Percentiles rank a stretch among this genome's conserved stretches.
phyloP scores from a whole-genome alignment of 1,140 invertebrate species.

The Mamestra configurata region DNA sequence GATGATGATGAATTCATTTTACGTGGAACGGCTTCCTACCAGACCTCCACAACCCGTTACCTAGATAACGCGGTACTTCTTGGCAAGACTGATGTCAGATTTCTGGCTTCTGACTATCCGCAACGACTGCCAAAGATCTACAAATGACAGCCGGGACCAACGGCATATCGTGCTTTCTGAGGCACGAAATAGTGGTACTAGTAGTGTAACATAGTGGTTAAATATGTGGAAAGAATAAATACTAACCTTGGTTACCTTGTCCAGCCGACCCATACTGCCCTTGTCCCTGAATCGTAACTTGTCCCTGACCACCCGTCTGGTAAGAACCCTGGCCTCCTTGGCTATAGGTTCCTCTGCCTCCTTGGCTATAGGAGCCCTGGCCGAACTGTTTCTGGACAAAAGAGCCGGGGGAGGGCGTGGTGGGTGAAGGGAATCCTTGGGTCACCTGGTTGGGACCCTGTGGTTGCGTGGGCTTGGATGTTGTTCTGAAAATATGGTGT shows the following conservation, averaged over 20 bases:
- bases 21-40: too few species aligned
- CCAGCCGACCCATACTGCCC: not conserved
- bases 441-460: slow-evolving; percentile 65
- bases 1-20: too few species aligned
- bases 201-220: too few species aligned
- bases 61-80: too few species aligned
- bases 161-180: too few species aligned
- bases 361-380: slow-evolving; percentile 59
- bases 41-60: too few species aligned
- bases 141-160: too few species aligned
- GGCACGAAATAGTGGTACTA: too few species aligned
- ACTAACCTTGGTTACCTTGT: slow-evolving; percentile 28
- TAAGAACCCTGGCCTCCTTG: slow-evolving; percentile 68
- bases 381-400: slow-evolving; percentile 54
- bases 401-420: slow-evolving; percentile 24
- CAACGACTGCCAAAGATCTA: too few species aligned
- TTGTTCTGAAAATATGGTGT: slow-evolving; percentile 51
- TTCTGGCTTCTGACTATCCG: too few species aligned
- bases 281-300: slow-evolving; percentile 46
- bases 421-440: slow-evolving; percentile 56
- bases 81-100: too few species aligned
- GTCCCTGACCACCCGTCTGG: slow-evolving; percentile 66
- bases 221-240: too few species aligned
- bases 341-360: slow-evolving; percentile 47
- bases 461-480: slow-evolving; percentile 61